phyloP scores from a whole-genome alignment of 2,113 vertebrate species.

The Climacteris rufus region DNA sequence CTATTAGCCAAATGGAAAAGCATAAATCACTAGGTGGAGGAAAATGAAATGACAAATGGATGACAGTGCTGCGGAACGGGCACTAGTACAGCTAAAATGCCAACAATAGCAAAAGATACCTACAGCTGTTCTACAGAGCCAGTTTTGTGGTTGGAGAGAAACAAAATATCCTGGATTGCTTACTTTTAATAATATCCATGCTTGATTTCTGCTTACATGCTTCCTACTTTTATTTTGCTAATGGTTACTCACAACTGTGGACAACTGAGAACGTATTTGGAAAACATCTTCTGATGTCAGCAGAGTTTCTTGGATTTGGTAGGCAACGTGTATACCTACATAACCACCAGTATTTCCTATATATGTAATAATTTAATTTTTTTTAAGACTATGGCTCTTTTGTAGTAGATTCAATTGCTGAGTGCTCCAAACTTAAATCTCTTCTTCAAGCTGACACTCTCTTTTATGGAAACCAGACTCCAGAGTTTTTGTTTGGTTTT shows the following conservation, averaged over 20 bases:
- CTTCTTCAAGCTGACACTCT: background rate
- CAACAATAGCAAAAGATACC: background rate
- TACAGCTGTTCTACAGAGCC: background rate
- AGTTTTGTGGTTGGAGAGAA: background rate
- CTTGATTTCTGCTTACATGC: background rate
- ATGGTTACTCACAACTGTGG: background rate
- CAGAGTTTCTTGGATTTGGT: background rate
- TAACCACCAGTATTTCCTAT: background rate
- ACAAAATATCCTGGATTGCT: background rate
- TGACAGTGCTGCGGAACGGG: background rate
- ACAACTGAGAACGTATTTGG: background rate
- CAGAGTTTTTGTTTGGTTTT: background rate
- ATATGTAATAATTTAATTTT: background rate
- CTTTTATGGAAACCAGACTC: background rate
- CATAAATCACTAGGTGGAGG: background rate
- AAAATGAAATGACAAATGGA: slow-evolving; percentile 12
- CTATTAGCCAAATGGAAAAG: background rate
- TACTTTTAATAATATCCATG: background rate
- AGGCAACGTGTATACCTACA: background rate
- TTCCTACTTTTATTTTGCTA: background rate
- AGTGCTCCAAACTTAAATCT: background rate
- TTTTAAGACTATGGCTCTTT: background rate
- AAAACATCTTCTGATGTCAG: background rate
- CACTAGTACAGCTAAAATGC: background rate
- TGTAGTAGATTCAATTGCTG: background rate